Evolutionary conservation across 2,797 vertebrate genomes (phyloP).

Genomic region (Cyprinodon diabolis): DNA sequence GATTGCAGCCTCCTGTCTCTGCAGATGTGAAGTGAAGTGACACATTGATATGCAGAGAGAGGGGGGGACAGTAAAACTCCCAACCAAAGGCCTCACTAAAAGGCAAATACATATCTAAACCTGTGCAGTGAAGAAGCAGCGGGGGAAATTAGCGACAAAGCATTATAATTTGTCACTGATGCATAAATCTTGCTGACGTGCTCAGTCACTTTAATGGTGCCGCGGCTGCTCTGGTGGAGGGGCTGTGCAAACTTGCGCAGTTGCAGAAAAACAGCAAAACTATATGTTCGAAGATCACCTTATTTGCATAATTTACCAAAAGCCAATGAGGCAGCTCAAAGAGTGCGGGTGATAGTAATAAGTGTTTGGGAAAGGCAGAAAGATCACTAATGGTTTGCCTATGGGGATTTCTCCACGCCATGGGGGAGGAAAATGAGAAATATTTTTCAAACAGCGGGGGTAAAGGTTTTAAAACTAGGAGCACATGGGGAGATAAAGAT

Average conservation of each 20-base stretch:
- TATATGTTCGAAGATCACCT: conserved; percentile 98
- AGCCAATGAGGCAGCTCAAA: conserved; percentile 99
- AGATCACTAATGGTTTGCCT: conserved; percentile 99
- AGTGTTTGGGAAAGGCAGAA: conserved; percentile 99
- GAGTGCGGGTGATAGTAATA: conserved; percentile 99
- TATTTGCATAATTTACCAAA: conserved; percentile 99
- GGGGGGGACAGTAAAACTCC: conserved; percentile 61
- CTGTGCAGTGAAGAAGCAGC: conserved; percentile 71
- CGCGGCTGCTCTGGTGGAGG: conserved; percentile 89
- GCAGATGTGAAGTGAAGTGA: conserved; percentile 74
- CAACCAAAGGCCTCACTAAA: conserved; percentile 78
- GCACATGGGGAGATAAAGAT: conserved; percentile 99
- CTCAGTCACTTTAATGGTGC: conserved; percentile 98
- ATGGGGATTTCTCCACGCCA: conserved; percentile 99
- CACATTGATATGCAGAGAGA: conserved; percentile 66
- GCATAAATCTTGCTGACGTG: conserved; percentile 99
- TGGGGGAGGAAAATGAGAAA: conserved; percentile 99
- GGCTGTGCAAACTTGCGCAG: conserved; percentile 99
- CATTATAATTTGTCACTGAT: conserved; percentile 99
- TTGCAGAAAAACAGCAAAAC: conserved; percentile 94
- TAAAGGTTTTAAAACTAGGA: conserved; percentile 99
- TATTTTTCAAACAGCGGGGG: conserved; percentile 99
- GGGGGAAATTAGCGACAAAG: conserved; percentile 80
- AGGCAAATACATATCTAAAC: conserved; percentile 83
- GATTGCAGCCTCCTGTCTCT: conserved; percentile 75